A percentile compares a stretch with the other conserved stretches of the same genome.
phyloP scores from a whole-genome alignment of 2,797 vertebrate genomes.

The Antrozous pallidus region DNA sequence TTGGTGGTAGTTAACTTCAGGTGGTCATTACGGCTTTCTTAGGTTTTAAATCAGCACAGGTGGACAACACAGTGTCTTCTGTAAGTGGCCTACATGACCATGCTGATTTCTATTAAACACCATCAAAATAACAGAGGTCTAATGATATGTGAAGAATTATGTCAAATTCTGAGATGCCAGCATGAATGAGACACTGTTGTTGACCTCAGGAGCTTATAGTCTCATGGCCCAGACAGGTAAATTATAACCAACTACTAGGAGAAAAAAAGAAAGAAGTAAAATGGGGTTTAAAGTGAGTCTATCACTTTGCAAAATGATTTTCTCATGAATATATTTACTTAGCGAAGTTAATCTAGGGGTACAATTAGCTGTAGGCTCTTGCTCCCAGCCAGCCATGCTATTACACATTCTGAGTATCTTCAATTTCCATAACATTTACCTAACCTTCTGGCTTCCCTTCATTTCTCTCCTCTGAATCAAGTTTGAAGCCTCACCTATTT shows the following conservation, averaged over 20 bases:
- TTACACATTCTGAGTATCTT: neutral
- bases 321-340: neutral
- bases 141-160: neutral
- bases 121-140: neutral
- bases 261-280: neutral
- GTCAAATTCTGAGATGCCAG: neutral
- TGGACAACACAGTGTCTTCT: neutral
- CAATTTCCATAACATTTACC: neutral
- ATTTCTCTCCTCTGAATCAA: neutral
- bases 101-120: neutral
- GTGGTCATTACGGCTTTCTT: neutral
- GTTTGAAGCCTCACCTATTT: neutral
- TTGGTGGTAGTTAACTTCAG: neutral
- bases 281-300: neutral
- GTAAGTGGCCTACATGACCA: neutral
- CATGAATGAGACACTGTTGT: neutral
- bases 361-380: neutral
- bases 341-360: neutral
- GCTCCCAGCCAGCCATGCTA: neutral
- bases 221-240: neutral
- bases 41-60: neutral
- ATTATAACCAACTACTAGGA: neutral
- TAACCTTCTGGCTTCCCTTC: neutral
- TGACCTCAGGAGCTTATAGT: neutral
- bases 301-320: neutral